Base-by-base conservation (phyloP, 1,140 invertebrate genomes). In the Micrasema longulum region DNA sequence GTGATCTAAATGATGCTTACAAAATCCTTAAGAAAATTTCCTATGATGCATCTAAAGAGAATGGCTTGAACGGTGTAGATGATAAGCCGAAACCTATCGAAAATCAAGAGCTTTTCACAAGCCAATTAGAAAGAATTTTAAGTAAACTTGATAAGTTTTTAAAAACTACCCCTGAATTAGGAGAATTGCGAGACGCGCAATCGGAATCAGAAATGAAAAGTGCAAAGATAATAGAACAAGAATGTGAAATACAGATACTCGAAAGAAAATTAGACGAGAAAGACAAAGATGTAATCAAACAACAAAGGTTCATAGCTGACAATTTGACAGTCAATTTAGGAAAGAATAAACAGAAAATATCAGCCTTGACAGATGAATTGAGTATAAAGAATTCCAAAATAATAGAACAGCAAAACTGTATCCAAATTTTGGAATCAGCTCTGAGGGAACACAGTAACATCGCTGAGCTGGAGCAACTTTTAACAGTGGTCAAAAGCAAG, bases 331-430 rank as follows among this genome's bases (percentile, higher is more conserved):
- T 45, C 26, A 36, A 75, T 18, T 73, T 79, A 1, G 80, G 82
- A 31, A 75, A 81, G 60, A 77, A 77, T 45, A 83, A 81, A 71
- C 73, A 79, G 47, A 85, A 86, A 72, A 82, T 85, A 71, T 77
- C 82, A 55, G 78, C 81, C 20, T 78, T 86, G 74, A 84, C 82
- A 11, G 81, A 82, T 69, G 85, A 87, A 62, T 80, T 87, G 6
- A 81, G 82, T 48, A 75, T 81, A 43, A 86, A 87, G 69, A 85
- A 87, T 72, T 82, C 81, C 0, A 85, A 86, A 72, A 86, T 88
- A 67, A 84, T 86, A 6, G 86, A 89, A 76, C 83, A 88, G 52
- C 87, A 89, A 60, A 80, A 82, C 77, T 86, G 87, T 75, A 83
- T 87, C 76, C 80, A 80, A 0, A 84, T 85, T n/a, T 72, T 88